Evolutionary conservation across 23 tunicate species (phyloP), one percentile per base, ranked within the genome.

Genomic region (Halocynthia aurantium): DNA sequence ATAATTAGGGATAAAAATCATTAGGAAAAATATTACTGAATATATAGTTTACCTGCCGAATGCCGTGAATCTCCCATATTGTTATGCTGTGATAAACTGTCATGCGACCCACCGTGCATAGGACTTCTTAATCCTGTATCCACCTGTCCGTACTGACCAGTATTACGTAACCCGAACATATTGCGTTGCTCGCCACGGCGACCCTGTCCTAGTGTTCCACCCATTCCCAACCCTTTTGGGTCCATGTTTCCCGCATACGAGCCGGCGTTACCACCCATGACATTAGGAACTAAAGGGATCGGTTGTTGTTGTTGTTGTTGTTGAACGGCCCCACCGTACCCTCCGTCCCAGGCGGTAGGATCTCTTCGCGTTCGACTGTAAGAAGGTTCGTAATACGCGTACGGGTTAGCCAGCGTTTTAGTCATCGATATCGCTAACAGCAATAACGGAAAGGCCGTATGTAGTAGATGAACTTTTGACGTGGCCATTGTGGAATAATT

Each of bases 331-430:
- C 70, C 70, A 6, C 49, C 19, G 70, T 65, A 65, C n/a, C 49
- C 70, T 5, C 10, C 31, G 19, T 65, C 70, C 78, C 78, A 74
- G 4, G 78, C 57, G 15, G 72, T 50, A 8, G 78, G 78, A 53
- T 74, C 78, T 54, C 78, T 19, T 54, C 78, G 55, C 0, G 78
- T 51, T 56, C 78, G 55, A 15, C 67, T 74, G 57, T 74, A 74
- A 31, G 44, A 31, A 8, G 78, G 60, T 56, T 64, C 78, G 62
- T 74, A 74, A 74, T 74, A 74, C 67, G 31, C 17, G 62, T 74
- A 74, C 21, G 78, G 78, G 22, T 74, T 20, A 10, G 70, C 22
- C 5, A 10, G 6, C 31, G 70, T 65, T 31, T 31, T 31, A 31
- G 44, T 31, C 44, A 31, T 31, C 44, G 44, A 31, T 31, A 31